Evolutionary conservation across 2,113 vertebrate species (phyloP), one percentile per base, ranked within the genome.

Genomic region (Ahaetulla prasina): DNA sequence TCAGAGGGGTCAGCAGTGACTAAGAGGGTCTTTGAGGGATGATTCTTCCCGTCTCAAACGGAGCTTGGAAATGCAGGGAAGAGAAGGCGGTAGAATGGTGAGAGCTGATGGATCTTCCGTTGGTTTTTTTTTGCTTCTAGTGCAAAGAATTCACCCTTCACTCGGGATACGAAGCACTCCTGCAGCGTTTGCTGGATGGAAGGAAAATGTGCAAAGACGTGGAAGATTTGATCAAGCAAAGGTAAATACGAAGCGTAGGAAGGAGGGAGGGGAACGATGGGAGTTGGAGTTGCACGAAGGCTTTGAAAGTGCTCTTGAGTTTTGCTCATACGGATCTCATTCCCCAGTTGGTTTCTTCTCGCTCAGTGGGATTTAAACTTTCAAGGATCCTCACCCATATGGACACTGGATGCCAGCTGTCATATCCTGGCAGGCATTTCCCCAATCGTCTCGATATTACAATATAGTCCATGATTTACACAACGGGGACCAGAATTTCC

Each of bases 171-270:
- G 99, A 99, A 87, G 95, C 96, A 0, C 97, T 99, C 0, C 84
- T 98, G 35, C 98, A 99, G 94, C 97, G 98, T 93, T 96, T 99
- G 8, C 95, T 97, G 94, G 99, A 99, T 0, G 99, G 99, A 8
- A 98, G 98, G 84, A 98, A 98, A 91, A 98, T 98, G 93, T 99
- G 99, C 97, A 99, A 99, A 95, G 99, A 99, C 4, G 96, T 99
- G 96, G 99, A 99, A 94, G 99, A 99, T 54, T 97, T 99, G 80
- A 96, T 99, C 90, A 98, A 98, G 95, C 98, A 99, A 97, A 99
- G 99, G 99, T 98, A 96, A 95, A 95, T 94, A 87, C 53, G 92
- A 89, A 49, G 7, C 2, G 0, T 8, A 22, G 35, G 18, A 3
- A 43, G 35, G 74, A 43, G 18, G 35, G 35, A 9, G 74, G 35